These are phyloP conservation scores for Clarias macrocephalus DNA, from an alignment of 2,113 vertebrate species.

Conservation along the genomic window DNA sequence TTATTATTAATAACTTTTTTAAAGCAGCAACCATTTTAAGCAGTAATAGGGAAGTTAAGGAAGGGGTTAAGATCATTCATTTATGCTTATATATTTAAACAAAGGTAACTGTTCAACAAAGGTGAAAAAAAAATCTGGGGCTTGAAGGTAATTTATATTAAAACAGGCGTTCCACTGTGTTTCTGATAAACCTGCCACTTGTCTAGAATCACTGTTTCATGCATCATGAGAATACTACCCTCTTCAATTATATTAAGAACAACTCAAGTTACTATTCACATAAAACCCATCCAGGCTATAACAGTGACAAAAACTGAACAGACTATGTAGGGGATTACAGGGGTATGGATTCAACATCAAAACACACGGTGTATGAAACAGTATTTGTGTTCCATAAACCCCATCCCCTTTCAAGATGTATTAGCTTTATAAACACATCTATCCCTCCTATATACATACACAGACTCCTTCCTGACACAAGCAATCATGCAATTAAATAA, in stretches of 20 bases:
- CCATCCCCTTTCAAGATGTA: not conserved
- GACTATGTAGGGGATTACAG: not conserved
- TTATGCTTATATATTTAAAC: not conserved
- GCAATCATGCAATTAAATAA: constrained; percentile 39
- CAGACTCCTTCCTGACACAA: constrained; percentile 3
- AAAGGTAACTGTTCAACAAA: not conserved
- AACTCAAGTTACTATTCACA: not conserved
- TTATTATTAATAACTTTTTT: not conserved
- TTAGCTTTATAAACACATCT: constrained; percentile 26
- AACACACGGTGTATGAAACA: not conserved
- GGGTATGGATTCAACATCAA: constrained; percentile 13
- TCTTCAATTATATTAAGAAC: not conserved
- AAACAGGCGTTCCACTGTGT: not conserved
- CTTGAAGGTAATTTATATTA: not conserved
- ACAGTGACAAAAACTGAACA: not conserved
- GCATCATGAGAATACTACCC: not conserved
- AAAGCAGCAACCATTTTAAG: not conserved
- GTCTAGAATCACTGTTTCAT: not conserved
- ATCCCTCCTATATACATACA: constrained; percentile 10
- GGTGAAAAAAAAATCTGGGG: no score
- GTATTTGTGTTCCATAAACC: not conserved
- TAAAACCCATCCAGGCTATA: not conserved
- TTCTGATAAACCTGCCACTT: not conserved
- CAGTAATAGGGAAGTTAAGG: not conserved
- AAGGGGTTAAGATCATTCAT: not conserved